Percentiles rank a stretch among this genome's conserved stretches.
These are phyloP conservation scores for Tenualosa thibaudeaui DNA, from an alignment of 2,797 vertebrate genomes.

Conservation along the genomic window DNA sequence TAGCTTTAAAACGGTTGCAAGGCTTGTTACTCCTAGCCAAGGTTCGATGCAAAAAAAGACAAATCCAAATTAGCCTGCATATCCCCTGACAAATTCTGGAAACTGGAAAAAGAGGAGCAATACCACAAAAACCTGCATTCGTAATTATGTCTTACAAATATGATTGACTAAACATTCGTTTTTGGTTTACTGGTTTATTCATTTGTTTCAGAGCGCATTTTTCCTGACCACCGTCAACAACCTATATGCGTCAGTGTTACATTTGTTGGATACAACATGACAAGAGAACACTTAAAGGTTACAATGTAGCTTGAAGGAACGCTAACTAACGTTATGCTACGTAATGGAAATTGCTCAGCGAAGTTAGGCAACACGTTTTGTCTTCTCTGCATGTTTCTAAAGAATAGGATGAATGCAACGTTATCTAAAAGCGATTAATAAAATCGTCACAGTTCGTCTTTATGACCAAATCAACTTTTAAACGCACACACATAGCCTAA, in stretches of 20 bases:
- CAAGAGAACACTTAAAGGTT: constrained; percentile 1
- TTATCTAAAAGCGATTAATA: neutral
- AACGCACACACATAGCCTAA: neutral
- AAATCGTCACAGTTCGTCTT: neutral
- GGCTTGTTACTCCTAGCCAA: neutral
- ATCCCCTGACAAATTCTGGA: neutral
- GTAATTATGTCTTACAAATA: neutral
- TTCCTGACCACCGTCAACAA: neutral
- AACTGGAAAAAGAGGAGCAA: neutral
- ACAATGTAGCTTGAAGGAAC: neutral
- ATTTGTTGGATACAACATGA: neutral
- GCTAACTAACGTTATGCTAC: constrained; percentile 17
- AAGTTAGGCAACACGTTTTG: neutral
- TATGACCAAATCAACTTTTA: neutral
- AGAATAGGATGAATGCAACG: neutral
- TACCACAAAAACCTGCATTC: neutral
- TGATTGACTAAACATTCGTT: neutral
- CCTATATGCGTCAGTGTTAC: too few species aligned
- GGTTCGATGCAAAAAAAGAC: neutral
- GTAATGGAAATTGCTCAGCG: constrained; percentile 13
- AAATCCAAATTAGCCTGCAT: too few species aligned
- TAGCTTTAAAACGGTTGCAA: neutral
- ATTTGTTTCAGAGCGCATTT: neutral
- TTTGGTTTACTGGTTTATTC: too few species aligned
- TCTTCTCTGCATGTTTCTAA: neutral